A percentile compares a stretch with the other conserved stretches of the same genome.
Conservation (phyloP, 2,888 invertebrate genomes). For the Acronicta leporina region DNA sequence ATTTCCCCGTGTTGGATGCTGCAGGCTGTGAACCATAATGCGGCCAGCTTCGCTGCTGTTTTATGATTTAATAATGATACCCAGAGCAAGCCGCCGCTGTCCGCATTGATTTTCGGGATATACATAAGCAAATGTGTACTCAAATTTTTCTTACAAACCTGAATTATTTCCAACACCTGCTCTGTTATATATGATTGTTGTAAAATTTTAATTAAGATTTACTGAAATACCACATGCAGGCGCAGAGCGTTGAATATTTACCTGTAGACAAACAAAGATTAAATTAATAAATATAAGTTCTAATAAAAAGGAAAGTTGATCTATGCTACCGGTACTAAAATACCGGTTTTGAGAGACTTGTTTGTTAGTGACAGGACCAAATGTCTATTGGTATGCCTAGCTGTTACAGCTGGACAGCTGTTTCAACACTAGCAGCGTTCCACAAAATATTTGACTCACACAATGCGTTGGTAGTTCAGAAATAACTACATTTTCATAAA, state of each 20-base stretch:
- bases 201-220: constrained; percentile 20
- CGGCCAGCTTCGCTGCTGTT: constrained; percentile 74
- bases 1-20: constrained; percentile 80
- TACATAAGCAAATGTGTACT: constrained; percentile 20
- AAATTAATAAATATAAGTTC: constrained; percentile 28
- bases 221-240: constrained; percentile 21
- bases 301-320: constrained; percentile 64
- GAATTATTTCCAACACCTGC: constrained; percentile 6
- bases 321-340: constrained; percentile 23
- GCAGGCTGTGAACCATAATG: constrained; percentile 72
- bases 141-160: constrained; percentile 21
- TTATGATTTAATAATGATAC: constrained; percentile 69
- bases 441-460: constrained; percentile 18
- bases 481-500: neutral
- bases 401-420: constrained; percentile 36
- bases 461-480: constrained; percentile 18
- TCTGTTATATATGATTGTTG: constrained; percentile 18
- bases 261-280: constrained; percentile 63
- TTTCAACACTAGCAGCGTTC: constrained; percentile 22
- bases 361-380: constrained; percentile 16
- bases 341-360: constrained; percentile 50
- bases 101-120: constrained; percentile 44
- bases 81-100: constrained; percentile 40
- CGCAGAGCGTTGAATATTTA: constrained; percentile 52
- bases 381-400: constrained; percentile 10